Evolutionary conservation across 2,888 invertebrate species (phyloP).

Genomic region (Desoria tigrina): DNA sequence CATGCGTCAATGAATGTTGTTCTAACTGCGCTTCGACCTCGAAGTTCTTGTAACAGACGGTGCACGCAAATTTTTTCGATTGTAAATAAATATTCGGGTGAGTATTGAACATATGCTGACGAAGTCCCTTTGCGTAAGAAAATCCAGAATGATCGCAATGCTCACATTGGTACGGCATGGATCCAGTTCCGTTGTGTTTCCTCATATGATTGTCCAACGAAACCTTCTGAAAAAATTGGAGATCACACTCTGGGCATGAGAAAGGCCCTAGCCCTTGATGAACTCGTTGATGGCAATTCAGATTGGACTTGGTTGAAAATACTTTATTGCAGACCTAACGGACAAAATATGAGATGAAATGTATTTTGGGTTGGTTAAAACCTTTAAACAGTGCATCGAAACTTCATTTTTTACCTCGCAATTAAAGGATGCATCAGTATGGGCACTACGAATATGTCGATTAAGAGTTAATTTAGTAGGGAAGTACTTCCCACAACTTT

Average conservation of each 20-base stretch:
- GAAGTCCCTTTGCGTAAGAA: slow-evolving; percentile 20
- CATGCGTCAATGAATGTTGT: slow-evolving; percentile 23
- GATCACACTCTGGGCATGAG: slow-evolving; percentile 14
- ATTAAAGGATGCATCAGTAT: slow-evolving; percentile 14
- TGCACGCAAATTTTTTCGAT: slow-evolving; percentile 19
- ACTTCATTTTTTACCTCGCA: slow-evolving; percentile 14
- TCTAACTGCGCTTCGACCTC: slow-evolving; percentile 8
- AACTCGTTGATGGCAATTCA: slow-evolving; percentile 18
- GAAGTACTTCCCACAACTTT: slow-evolving; percentile 19
- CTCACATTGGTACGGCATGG: slow-evolving; percentile 23
- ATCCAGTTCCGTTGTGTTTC: slow-evolving; percentile 26
- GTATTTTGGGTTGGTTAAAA: neutral
- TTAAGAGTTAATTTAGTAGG: slow-evolving; percentile 16
- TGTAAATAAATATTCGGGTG: slow-evolving; percentile 21
- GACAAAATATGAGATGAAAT: neutral
- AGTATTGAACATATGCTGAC: slow-evolving; percentile 24
- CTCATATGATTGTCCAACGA: slow-evolving; percentile 1
- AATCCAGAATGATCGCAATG: slow-evolving; percentile 14
- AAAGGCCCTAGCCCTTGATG: slow-evolving; percentile 21
- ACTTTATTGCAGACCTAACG: slow-evolving; percentile 28
- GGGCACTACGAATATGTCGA: slow-evolving; percentile 13
- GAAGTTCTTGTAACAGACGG: slow-evolving; percentile 26
- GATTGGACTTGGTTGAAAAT: slow-evolving; percentile 20
- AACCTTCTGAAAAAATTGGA: neutral
- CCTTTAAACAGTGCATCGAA: neutral